Evolutionary conservation across 2,797 vertebrate species (phyloP).

Genomic region (Falco peregrinus): DNA sequence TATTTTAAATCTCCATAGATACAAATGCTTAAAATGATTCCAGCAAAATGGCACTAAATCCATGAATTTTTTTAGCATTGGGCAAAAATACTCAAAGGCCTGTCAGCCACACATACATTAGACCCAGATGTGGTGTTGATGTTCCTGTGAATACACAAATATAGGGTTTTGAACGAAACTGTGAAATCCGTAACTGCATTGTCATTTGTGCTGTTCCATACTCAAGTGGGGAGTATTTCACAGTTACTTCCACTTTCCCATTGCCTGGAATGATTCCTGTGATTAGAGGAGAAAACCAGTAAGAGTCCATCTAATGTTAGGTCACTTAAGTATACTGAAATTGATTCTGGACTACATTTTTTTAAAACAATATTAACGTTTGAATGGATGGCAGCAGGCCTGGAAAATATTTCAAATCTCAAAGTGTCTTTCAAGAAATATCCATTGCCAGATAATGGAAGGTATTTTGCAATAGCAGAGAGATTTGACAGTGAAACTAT

Average conservation of each 20-base stretch:
- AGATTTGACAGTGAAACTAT: neutral
- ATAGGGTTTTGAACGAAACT: constrained; percentile 88
- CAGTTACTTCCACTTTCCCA: constrained; percentile 75
- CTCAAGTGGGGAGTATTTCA: constrained; percentile 85
- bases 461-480: neutral
- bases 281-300: neutral
- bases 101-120: constrained; percentile 74
- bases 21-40: neutral
- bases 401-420: neutral
- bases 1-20: neutral
- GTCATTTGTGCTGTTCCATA: constrained; percentile 87
- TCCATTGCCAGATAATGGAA: neutral
- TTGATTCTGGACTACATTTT: neutral
- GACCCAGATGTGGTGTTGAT: constrained; percentile 75
- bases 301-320: neutral
- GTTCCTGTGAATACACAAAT: constrained; percentile 86
- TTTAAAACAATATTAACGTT: neutral
- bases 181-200: constrained; percentile 83
- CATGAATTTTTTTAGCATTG: neutral
- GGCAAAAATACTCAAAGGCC: neutral
- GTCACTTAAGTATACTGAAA: neutral
- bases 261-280: constrained; percentile 89
- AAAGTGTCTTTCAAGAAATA: neutral
- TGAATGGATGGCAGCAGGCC: neutral
- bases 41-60: neutral